These are phyloP conservation scores for Ephestia elutella DNA, from an alignment of 1,140 invertebrate genomes.

Conservation along the genomic window DNA sequence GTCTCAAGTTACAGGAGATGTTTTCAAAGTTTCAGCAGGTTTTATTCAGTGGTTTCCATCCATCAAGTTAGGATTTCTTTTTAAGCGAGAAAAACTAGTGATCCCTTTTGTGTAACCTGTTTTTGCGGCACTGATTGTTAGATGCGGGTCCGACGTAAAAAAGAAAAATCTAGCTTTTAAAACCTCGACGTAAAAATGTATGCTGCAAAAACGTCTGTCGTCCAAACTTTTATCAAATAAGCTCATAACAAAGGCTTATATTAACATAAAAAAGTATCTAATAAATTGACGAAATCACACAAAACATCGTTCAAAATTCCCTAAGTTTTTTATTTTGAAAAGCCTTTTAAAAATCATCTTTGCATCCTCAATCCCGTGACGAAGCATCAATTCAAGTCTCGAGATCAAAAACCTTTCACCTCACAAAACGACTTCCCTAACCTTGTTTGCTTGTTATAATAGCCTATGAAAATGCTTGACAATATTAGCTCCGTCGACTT, in stretches of 20 bases:
- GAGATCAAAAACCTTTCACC: neutral
- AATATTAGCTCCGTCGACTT: neutral
- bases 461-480: slow-evolving; percentile 2
- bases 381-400: neutral
- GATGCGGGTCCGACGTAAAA: no score
- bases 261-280: no score
- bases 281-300: no score
- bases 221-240: no score
- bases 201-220: no score
- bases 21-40: neutral
- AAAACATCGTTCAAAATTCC: neutral
- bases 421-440: neutral
- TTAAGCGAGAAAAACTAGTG: neutral
- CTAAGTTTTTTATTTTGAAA: neutral
- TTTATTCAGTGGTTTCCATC: slow-evolving; percentile 4
- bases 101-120: neutral
- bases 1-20: neutral
- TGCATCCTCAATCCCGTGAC: neutral
- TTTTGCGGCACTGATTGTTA: neutral
- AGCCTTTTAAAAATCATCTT: neutral
- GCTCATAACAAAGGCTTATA: no score
- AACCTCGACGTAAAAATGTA: no score
- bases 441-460: slow-evolving; percentile 2
- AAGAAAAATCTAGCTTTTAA: no score
- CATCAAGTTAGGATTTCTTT: neutral